A percentile compares a stretch with the other conserved stretches of the same genome.
Conservation (phyloP, 1,140 invertebrate species). For the Scaptodrosophila lebanonensis region DNA sequence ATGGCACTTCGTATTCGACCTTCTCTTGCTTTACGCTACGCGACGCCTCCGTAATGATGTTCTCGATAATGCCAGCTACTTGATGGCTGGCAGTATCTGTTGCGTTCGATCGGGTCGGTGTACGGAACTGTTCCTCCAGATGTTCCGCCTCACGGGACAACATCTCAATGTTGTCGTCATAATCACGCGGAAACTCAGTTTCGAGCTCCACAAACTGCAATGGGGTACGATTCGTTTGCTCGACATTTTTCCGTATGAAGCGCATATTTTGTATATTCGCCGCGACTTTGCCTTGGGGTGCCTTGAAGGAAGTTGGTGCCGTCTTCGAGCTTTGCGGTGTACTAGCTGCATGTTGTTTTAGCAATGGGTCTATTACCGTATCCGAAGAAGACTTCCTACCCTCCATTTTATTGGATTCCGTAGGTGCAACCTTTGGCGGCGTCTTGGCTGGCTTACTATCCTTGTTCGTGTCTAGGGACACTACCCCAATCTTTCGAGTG, state of each 20-base stretch:
- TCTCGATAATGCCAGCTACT: slow-evolving; percentile 58
- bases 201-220: slow-evolving; percentile 71
- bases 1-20: slow-evolving; percentile 50
- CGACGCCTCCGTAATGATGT: slow-evolving; percentile 57
- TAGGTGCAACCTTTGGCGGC: slow-evolving; percentile 27
- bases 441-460: slow-evolving; percentile 43
- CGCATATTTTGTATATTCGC: slow-evolving; percentile 66
- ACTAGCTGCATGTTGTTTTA: slow-evolving; percentile 43
- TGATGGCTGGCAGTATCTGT: slow-evolving; percentile 47
- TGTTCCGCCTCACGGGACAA: slow-evolving; percentile 75
- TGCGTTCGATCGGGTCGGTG: slow-evolving; percentile 61
- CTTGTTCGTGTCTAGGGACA: slow-evolving; percentile 44
- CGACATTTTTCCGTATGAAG: slow-evolving; percentile 69
- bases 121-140: slow-evolving; percentile 75
- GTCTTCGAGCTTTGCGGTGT: slow-evolving; percentile 52
- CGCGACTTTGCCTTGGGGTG: slow-evolving; percentile 30
- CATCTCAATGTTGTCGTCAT: slow-evolving; percentile 77
- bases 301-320: slow-evolving; percentile 39
- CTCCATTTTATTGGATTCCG: slow-evolving; percentile 53
- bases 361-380: slow-evolving; percentile 53
- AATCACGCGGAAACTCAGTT: slow-evolving; percentile 75
- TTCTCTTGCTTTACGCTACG: slow-evolving; percentile 49
- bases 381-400: slow-evolving; percentile 59
- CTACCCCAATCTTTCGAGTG: slow-evolving; percentile 37
- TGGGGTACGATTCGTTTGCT: slow-evolving; percentile 60